Conservation (phyloP, 1,140 invertebrate species). For the Zaprionus kolodkinae region DNA sequence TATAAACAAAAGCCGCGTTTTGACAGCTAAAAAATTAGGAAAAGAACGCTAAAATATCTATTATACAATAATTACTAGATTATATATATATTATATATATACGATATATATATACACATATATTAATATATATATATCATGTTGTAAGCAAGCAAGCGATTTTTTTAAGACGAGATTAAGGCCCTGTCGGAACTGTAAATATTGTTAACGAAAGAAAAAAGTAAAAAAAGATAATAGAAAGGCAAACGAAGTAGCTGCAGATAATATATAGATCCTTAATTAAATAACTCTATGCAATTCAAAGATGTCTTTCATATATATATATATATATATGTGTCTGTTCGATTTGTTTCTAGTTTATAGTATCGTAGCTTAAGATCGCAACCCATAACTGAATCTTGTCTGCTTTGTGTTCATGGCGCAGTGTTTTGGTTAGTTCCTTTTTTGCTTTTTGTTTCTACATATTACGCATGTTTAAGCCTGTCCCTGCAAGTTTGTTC, state of each 20-base stretch:
- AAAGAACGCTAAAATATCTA: conserved; percentile 40
- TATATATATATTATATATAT: conserved; percentile 39
- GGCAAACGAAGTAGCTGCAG: conserved; percentile 53
- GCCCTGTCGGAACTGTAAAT: conserved; percentile 65
- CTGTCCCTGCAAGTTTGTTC: no score
- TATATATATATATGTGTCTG: conserved; percentile 20
- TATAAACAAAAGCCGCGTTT: conserved; percentile 22
- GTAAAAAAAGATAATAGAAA: conserved; percentile 21
- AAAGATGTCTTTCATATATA: conserved; percentile 39
- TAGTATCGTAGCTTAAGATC: conserved; percentile 6
- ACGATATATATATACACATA: conserved; percentile 40
- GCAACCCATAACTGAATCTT: conserved; percentile 6
- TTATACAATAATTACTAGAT: conserved; percentile 40
- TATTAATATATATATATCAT: conserved; percentile 53
- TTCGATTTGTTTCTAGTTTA: conserved; percentile 31
- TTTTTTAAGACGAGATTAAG: conserved; percentile 55
- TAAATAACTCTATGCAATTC: conserved; percentile 39
- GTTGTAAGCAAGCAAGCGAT: conserved; percentile 67
- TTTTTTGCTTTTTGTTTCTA: conserved; percentile 15
- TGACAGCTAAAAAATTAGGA: conserved; percentile 22
- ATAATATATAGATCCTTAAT: conserved; percentile 66
- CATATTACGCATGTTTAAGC: conserved; percentile 26
- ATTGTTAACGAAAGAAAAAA: conserved; percentile 66
- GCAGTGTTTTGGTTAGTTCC: conserved; percentile 31
- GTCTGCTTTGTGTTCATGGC: conserved; percentile 41